These are phyloP conservation scores for Battus philenor DNA, from an alignment of 1,140 invertebrate species.

Conservation along the genomic window DNA sequence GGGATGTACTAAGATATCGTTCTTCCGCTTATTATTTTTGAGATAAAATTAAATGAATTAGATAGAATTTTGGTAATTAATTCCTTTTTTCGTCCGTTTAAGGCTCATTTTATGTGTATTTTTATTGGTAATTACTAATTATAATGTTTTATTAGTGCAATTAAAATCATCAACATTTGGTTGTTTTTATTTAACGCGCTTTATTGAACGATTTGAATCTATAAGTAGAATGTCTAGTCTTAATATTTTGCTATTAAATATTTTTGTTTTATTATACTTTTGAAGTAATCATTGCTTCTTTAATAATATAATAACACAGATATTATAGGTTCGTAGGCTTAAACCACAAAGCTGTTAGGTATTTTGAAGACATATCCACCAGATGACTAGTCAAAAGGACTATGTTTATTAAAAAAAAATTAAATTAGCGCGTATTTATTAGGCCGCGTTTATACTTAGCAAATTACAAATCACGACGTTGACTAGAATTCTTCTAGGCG, in stretches of 20 bases:
- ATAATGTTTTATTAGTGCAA: constrained; percentile 19
- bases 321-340: constrained; percentile 35
- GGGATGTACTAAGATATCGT: constrained; percentile 22
- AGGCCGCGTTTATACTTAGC: constrained; percentile 32
- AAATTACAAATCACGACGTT: too few species aligned
- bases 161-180: constrained; percentile 16
- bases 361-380: constrained; percentile 56
- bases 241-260: constrained; percentile 34
- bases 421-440: constrained; percentile 30
- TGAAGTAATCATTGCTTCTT: constrained; percentile 25
- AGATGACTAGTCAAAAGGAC: constrained; percentile 46
- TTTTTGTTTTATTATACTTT: constrained; percentile 13
- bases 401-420: constrained; percentile 22
- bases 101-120: constrained; percentile 20
- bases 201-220: constrained; percentile 49
- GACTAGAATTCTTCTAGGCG: too few species aligned
- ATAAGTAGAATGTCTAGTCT: constrained; percentile 49
- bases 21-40: constrained; percentile 22
- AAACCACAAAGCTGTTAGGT: too few species aligned
- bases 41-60: constrained; percentile 20
- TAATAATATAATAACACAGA: constrained; percentile 21
- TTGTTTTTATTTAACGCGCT: constrained; percentile 29
- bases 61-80: neutral
- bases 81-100: constrained; percentile 8
- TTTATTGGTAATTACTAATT: constrained; percentile 15